Percentiles rank a stretch among this genome's conserved stretches.
phyloP scores from a whole-genome alignment of 2,113 vertebrate genomes.

The Todiramphus chloris region DNA sequence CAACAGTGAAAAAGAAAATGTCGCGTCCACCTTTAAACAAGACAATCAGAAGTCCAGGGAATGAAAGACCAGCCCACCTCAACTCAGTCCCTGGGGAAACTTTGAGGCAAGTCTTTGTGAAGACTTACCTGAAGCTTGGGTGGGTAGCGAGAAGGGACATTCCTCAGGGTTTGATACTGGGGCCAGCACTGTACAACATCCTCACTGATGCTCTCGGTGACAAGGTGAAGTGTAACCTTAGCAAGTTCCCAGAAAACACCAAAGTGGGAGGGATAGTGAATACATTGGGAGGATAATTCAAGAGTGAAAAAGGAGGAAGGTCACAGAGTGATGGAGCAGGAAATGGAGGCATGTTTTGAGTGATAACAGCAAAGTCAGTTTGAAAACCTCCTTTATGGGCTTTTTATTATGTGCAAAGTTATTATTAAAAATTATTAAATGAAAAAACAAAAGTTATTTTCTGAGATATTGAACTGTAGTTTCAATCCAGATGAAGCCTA shows the following conservation, averaged over 20 bases:
- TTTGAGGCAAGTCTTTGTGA: not conserved
- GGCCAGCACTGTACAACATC: not conserved
- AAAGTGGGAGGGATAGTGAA: not conserved
- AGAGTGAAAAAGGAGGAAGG: not conserved
- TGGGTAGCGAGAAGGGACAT: not conserved
- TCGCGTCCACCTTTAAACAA: not conserved
- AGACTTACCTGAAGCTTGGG: not conserved
- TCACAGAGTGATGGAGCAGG: not conserved
- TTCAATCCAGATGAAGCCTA: not conserved
- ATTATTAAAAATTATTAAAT: not conserved
- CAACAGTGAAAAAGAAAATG: not conserved
- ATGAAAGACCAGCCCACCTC: not conserved
- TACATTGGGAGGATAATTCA: not conserved
- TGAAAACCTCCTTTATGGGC: not conserved
- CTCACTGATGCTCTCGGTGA: not conserved
- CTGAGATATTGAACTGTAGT: not conserved
- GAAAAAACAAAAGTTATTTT: not conserved
- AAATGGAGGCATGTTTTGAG: not conserved
- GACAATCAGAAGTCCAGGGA: not conserved
- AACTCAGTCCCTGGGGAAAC: not conserved
- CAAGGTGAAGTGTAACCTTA: not conserved
- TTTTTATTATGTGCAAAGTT: not conserved
- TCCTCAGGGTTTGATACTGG: not conserved
- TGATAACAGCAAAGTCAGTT: not conserved
- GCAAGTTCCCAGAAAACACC: not conserved